phyloP scores from a whole-genome alignment of 1,140 invertebrate species.

The Ectropis grisescens region DNA sequence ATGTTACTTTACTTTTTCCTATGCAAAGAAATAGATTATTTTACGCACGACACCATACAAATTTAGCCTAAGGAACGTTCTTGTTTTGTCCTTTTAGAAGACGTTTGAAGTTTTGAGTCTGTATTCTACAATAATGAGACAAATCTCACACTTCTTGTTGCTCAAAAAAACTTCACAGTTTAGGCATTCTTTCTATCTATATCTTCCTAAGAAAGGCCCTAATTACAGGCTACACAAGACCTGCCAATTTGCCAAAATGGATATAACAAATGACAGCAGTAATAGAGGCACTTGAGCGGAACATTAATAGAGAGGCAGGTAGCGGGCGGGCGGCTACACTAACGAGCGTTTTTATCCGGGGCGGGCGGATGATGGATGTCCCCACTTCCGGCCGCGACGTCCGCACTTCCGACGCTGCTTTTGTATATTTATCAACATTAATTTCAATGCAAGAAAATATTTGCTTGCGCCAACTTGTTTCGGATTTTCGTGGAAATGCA shows the following conservation, averaged over 20 bases:
- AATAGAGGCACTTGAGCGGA: slow-evolving; percentile 63
- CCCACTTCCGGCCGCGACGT: slow-evolving; percentile 48
- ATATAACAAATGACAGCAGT: slow-evolving; percentile 65
- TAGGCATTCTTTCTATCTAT: no score
- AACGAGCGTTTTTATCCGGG: slow-evolving; percentile 66
- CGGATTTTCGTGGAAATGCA: slow-evolving; percentile 3
- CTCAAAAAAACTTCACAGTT: no score
- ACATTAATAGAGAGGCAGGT: slow-evolving; percentile 65
- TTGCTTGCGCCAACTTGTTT: slow-evolving; percentile 9
- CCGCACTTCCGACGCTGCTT: slow-evolving; percentile 35
- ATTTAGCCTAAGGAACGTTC: no score
- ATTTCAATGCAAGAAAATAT: slow-evolving; percentile 48
- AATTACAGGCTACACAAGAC: slow-evolving; percentile 33
- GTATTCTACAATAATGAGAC: no score
- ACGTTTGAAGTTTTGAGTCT: no score
- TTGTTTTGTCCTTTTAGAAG: no score
- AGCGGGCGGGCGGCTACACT: slow-evolving; percentile 26
- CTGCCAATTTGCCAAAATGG: slow-evolving; percentile 62
- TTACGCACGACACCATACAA: no score
- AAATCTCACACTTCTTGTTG: no score
- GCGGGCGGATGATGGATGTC: slow-evolving; percentile 61
- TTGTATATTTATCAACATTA: slow-evolving; percentile 61
- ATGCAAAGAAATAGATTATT: no score
- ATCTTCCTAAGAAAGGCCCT: no score
- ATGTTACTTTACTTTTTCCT: no score